These are phyloP conservation scores for Geococcyx californianus DNA, from an alignment of 2,113 vertebrate species.

Conservation along the genomic window DNA sequence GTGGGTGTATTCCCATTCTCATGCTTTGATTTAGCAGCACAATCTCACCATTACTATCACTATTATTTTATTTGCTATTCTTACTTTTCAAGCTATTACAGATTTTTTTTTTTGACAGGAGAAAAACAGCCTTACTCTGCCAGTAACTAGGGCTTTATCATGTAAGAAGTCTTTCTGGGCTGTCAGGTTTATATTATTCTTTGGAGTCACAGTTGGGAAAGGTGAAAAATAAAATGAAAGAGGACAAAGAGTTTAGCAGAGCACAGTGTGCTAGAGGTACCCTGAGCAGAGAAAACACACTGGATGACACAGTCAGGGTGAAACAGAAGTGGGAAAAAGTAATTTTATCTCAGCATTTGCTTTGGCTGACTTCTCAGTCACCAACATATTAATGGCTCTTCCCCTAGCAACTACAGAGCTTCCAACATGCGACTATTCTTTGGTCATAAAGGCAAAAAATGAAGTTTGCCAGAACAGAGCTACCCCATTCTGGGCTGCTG, in stretches of 20 bases:
- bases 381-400: slow-evolving; percentile 60
- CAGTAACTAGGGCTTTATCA: neutral
- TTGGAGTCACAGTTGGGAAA: neutral
- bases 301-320: neutral
- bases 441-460: slow-evolving; percentile 59
- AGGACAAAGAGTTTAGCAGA: slow-evolving; percentile 44
- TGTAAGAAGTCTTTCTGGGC: neutral
- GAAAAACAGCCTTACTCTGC: neutral
- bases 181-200: slow-evolving; percentile 29
- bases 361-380: slow-evolving; percentile 57
- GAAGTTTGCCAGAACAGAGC: slow-evolving; percentile 41
- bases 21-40: neutral
- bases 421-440: slow-evolving; percentile 62
- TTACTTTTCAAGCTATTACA: neutral
- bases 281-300: slow-evolving; percentile 21
- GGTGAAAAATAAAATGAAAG: slow-evolving; percentile 47
- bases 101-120: neutral
- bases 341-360: slow-evolving; percentile 63
- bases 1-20: neutral
- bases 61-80: neutral
- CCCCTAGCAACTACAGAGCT: slow-evolving; percentile 65
- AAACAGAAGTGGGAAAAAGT: slow-evolving; percentile 43
- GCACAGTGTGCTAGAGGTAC: neutral
- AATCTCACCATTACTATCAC: neutral
- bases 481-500: slow-evolving; percentile 66